phyloP scores from a whole-genome alignment of 2,113 vertebrate species.

The Plotosus lineatus region DNA sequence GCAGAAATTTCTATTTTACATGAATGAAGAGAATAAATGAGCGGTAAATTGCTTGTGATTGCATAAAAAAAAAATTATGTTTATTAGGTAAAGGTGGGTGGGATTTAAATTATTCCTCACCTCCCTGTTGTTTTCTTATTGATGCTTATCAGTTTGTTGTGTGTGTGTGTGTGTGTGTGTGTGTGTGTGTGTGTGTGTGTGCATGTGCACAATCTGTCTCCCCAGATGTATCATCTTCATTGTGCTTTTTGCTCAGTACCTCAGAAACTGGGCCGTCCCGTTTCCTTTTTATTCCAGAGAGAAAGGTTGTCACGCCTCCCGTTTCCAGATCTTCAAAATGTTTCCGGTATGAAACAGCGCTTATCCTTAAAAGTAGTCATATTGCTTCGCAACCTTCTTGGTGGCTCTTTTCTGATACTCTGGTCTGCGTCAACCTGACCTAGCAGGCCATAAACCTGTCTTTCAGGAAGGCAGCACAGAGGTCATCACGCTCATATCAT shows the following conservation, averaged over 20 bases:
- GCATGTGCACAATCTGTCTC: constrained; percentile 16
- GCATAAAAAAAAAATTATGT: neutral
- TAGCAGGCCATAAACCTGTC: constrained; percentile 25
- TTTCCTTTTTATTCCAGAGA: constrained; percentile 80
- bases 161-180: neutral
- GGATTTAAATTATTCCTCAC: neutral
- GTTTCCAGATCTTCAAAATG: constrained; percentile 93
- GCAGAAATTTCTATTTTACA: neutral
- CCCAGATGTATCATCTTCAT: constrained; percentile 89
- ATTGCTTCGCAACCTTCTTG: neutral
- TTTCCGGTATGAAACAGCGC: constrained; percentile 81
- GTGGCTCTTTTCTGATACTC: neutral
- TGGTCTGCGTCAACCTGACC: constrained; percentile 9
- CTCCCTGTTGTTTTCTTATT: neutral
- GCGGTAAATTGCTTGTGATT: neutral
- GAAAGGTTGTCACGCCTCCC: constrained; percentile 76
- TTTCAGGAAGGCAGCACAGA: neutral
- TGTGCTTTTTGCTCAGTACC: constrained; percentile 90
- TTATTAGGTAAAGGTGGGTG: neutral
- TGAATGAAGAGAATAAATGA: neutral
- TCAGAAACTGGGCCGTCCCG: constrained; percentile 77
- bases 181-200: constrained; percentile 16
- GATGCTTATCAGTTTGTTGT: neutral
- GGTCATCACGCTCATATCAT: constrained; percentile 8
- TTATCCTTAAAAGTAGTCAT: neutral